Base-by-base conservation (phyloP, 2,113 vertebrate genomes). In the Mus pahari region DNA sequence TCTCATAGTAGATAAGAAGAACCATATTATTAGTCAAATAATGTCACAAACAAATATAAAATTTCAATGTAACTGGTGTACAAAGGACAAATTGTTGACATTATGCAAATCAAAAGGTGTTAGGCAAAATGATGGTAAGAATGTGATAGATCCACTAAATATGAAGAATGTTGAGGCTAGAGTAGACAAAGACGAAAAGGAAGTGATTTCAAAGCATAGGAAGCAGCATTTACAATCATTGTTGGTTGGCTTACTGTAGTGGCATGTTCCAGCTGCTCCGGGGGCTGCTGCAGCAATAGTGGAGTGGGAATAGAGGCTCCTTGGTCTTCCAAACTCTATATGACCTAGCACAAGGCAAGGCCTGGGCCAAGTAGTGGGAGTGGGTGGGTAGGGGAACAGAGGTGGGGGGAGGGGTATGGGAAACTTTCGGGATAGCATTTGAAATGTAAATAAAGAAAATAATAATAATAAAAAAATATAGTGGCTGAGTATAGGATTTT, bases 21-120 rank as follows among this genome's bases (percentile, higher is more conserved):
- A 33, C 33, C 75, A 28, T 60, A 89, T 42, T 19, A 86, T 89
- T 77, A 71, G 89, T 75, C 48, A 94, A 81, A 91, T 93, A 77
- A 39, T 74, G 28, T 73, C 7, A 92, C 53, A 87, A 79, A 81
- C 31, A 88, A 82, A 82, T 55, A 55, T 50, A 88, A 86, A 93
- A n/a, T 64, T 91, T 33, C 16, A 91, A 31, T 77, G 66, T 91
- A 68, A 91, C 7, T 81, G n/a, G 3, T 66, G 2, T 19, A 89
- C 42, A 64, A 89, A 91, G 22, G 22, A 84, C 75, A 60, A 6
- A n/a, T 64, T 19, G 45, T 39, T 45, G 36, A 90, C 78, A 45
- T 13, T 71, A 60, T 66, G 45, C 14, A 48, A 93, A 39, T 36
- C 31, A 91, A 53, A 82, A n/a, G 28, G 86, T 66, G 64, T 3